Base-by-base conservation (phyloP, 2,113 vertebrate species). In the Trematocara variabile region DNA sequence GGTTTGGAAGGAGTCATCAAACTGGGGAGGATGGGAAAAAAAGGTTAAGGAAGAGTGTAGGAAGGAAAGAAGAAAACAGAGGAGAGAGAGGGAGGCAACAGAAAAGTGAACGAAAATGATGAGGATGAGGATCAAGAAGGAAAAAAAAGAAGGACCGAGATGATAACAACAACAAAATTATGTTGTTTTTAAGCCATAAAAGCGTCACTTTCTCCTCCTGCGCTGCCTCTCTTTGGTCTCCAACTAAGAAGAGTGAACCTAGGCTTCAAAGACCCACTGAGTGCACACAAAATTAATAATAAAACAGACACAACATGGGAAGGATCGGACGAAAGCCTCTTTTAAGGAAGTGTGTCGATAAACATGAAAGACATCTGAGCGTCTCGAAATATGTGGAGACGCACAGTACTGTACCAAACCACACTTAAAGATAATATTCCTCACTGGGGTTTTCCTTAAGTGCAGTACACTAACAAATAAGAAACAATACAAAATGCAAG, bases 211-310 rank as follows among this genome's bases (percentile, higher is more conserved):
- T 63, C 22, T 37, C 46, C 28, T 7, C 70, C 60, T 80, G 7
- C 5, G 2, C 48, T 22, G 8, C 30, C 25, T 87, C 52, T n/a
- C 16, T 37, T 9, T 70, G 8, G 37, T 80, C 58, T 58, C 56
- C 33, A 83, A 52, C 16, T 22, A 80, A 83, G 2, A 80, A 55
- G 10, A 89, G 77, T 14, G 37, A 82, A 63, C 11, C 20, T 10
- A 1, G 25, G 37, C 44, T 86, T 89, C 65, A 87, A 89, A 90
- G 83, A 53, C 53, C 28, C 84, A 79, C 54, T 73, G 86, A 44
- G 63, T 9, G n/a, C 68, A 53, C 14, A 46, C 37, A 88, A 68
- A 63, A 81, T 54, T 37, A 85, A 82, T 53, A 70, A 84, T 30
- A 65, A 65, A 80, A 73, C 39, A 34, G 6, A 18, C 30, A 53